Evolutionary conservation across 2,113 vertebrate genomes (phyloP), one percentile per base, ranked within the genome.

Genomic region (Pelobates fuscus): DNA sequence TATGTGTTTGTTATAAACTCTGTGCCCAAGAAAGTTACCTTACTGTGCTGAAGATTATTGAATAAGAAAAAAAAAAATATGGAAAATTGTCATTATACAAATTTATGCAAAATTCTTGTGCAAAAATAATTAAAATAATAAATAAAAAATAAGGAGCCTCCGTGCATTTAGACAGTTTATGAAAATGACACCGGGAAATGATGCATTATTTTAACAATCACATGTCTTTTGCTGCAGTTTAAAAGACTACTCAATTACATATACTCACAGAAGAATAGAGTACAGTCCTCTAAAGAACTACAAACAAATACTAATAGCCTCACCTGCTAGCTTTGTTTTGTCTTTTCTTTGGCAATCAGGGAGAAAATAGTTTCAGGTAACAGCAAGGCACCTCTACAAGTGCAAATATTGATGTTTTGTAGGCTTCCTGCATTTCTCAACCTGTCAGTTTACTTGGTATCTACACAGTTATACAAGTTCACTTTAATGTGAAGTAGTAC

Each of bases 321-420:
- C 73, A 77, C 73, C 73, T 77, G 73, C 65, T 67, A 67, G 73
- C 27, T 77, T 61, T 77, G 73, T 68, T 77, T 60, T 61, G 64
- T 77, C 65, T 77, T 61, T 61, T 66, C 58, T 68, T 20, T 32
- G 25, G 64, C 65, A 52, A 32, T 64, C 46, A 68, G 52, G 64
- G 55, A 77, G 73, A 77, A 77, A 68, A 68, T 77, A 60, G 73
- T 68, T 68, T 61, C 73, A 77, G 73, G 73, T 77, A 77, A 52
- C 73, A 77, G 72, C 72, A 52, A 67, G 72, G 72, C 44, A 67
- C 37, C 59, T 60, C 41, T 27, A 60, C 37, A 67, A 67, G 63
- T 46, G 73, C 41, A 68, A 77, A 77, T 77, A 77, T 77, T 77
- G 73, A 77, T 68, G 73, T 77, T 68, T 59, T 49, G 26, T 23